Evolutionary conservation across 2,113 vertebrate genomes (phyloP), one percentile per base, ranked within the genome.

Genomic region (Hymenochirus boettgeri): DNA sequence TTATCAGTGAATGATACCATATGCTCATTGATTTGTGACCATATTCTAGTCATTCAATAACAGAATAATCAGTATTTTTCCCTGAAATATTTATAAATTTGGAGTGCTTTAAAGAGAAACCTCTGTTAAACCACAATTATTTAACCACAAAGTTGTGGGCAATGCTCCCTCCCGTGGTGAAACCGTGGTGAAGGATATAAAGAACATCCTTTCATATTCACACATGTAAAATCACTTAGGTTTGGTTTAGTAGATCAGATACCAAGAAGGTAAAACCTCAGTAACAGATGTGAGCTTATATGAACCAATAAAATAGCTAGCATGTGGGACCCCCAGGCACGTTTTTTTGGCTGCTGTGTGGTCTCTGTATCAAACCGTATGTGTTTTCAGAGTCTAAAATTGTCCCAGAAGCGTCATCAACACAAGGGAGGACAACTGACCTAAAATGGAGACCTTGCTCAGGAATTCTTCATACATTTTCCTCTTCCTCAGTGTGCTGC

Each of bases 401-500:
- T 29, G 13, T 25, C 35, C 31, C 5, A 23, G 15, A 7, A 13
- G 21, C 27, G 62, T 42, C 37, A 15, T 57, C 47, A 59, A 15
- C 2, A 26, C 15, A 26, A 72, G 39, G 8, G 0, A 58, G 37
- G 65, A 23, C 72, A 76, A 83, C 92, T 90, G 76, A 98, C 95
- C 95, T 52, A 97, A 86, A 82, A 98, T 98, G 82, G 95, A 97
- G 72, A 98, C 95, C 70, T 96, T 96, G 89, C 93, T 95, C 37
- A 98, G 87, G 78, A 98, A 98, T 66, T 97, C 93, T 84, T 98
- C 94, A 1, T 97, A 98, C 95, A 97, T 96, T 89, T 94, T 97
- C 76, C 95, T 81, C 78, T 96, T 98, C 65, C 95, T 92, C 81
- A 97, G 76, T 0, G 95, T 98, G 86, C 93, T 98, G 72, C 95